Evolutionary conservation across 2,888 invertebrate genomes (phyloP), one percentile per base, ranked within the genome.

Genomic region (Chymomyza fuscimana): DNA sequence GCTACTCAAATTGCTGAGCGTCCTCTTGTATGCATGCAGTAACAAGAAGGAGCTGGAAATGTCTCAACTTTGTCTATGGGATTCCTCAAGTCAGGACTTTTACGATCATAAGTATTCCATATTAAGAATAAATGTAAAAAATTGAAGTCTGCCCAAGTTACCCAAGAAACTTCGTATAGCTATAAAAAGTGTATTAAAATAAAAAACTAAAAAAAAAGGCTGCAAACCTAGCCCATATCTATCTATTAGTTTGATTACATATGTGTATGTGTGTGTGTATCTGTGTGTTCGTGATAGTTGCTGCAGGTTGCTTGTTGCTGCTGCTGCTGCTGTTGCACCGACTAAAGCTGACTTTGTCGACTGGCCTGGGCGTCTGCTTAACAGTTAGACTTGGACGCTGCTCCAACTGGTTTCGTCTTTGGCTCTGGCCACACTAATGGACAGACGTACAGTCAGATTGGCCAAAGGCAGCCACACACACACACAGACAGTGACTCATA

Each of bases 391-490:
- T 68, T 69, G 74, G 72, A 65, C 51, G 72, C 58, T 78, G 66
- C 78, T 82, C 87, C 87, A 87, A 83, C 83, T 83, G 83, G 83
- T 83, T 83, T 87, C 32, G 10, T 54, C 25, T 29, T 25, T 19
- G 29, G 29, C 58, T 25, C 9, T 58, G 58, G 75, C 63, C 73
- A 64, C 29, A 67, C 63, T 50, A 19, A 56, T 22, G 60, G 40
- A 46, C 40, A 46, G 40, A 46, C 40, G 40, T 46, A 46, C 40
- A 46, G 40, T 46, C 40, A 46, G 40, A 10, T 46, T 46, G 40
- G 40, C 40, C 40, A 46, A 46, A 46, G 40, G 40, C 40, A 46
- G 40, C 40, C 40, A 46, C 40, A 46, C 40, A 46, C 40, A 46
- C 40, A 46, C 40, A 46, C 40, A 46, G 12, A 46, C 12, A 46